Evolutionary conservation across 2,113 vertebrate species (phyloP), one percentile per base, ranked within the genome.

Genomic region (Mugil cephalus): DNA sequence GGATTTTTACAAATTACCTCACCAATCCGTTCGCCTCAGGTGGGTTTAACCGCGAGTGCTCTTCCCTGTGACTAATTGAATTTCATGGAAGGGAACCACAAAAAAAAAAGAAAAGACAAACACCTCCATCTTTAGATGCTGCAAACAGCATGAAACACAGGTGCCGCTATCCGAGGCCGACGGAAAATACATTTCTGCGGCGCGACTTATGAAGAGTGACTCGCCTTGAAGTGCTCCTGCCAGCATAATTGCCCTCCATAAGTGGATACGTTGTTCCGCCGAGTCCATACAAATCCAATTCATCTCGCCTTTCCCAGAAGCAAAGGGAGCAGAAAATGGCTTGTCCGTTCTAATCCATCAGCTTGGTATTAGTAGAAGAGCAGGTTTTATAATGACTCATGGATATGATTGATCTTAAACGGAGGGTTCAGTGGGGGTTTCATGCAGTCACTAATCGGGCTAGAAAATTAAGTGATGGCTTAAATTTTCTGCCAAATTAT

Each of bases 211-310:
- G 43, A 73, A 66, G 71, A 89, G 63, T 70, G 73, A 80, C 61
- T 85, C n/a, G 24, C 75, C 71, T 65, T 58, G 50, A 79, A 65
- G 75, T 47, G 75, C 67, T 74, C 62, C 83, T 84, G 85, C 86
- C 86, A 86, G 50, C 75, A 63, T 86, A 90, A 91, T 87, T 90
- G 80, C n/a, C 85, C 73, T 72, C 66, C 77, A 74, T 88, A 85
- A 85, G 83, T 86, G 87, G 85, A 90, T 69, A 69, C 61, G 76
- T 76, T 85, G 74, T 86, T 88, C 85, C 54, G 7, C 82, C 36
- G 73, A 77, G 68, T 76, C 87, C 83, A 58, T 84, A 88, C 86
- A 88, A 89, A 92, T 92, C 81, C 84, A 83, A 89, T 91, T 89
- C 81, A 87, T 40, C 72, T 73, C 46, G 10, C 56, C 66, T 65